A percentile compares a stretch with the other conserved stretches of the same genome.
phyloP scores from a whole-genome alignment of 1,140 invertebrate species.

The Apis dorsata region DNA sequence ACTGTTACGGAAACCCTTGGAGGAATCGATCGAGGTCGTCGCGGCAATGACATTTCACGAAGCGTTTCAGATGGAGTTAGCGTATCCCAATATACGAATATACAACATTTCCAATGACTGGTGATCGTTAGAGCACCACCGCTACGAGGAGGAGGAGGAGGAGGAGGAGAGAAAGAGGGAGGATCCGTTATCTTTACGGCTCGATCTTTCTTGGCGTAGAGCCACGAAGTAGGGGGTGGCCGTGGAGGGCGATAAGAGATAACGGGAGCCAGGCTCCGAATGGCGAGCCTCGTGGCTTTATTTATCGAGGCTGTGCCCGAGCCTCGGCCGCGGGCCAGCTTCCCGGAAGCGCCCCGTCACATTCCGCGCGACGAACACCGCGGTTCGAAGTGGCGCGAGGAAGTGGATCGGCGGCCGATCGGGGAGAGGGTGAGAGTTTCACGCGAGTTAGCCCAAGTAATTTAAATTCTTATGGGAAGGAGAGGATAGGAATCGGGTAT shows the following conservation, averaged over 20 bases:
- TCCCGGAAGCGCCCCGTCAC: conserved; percentile 38
- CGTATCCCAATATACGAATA: background rate
- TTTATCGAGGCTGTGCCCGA: conserved; percentile 11
- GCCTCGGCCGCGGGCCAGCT: background rate
- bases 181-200: conserved; percentile 62
- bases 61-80: background rate
- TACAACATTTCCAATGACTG: conserved; percentile 59
- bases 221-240: conserved; percentile 53
- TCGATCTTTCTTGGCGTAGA: conserved; percentile 50
- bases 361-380: conserved; percentile 23
- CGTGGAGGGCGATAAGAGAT: conserved; percentile 55
- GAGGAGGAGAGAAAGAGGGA: background rate
- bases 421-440: background rate
- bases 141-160: background rate
- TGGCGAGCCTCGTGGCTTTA: conserved; percentile 1
- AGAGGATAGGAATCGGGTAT: background rate
- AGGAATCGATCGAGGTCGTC: background rate
- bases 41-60: conserved; percentile 12
- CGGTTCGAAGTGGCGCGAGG: background rate
- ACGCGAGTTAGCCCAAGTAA: background rate
- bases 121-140: conserved; percentile 55
- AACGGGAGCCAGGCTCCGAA: conserved; percentile 46
- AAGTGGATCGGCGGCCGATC: background rate
- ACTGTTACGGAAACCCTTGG: no score
- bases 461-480: conserved; percentile 3